phyloP scores from a whole-genome alignment of 2,797 vertebrate genomes.

The Smutsia gigantea region DNA sequence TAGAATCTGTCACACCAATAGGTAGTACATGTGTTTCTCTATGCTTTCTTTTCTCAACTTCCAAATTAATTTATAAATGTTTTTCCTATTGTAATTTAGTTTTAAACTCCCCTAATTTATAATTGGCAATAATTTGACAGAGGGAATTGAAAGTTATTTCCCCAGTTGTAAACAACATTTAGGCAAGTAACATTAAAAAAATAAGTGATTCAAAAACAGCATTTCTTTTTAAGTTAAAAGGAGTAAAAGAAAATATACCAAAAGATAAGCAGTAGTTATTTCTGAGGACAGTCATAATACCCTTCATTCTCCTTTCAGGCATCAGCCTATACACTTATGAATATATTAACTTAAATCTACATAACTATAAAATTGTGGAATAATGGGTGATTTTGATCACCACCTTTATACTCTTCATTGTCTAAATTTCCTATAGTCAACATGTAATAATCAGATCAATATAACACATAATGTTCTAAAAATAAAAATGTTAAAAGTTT shows the following conservation, averaged over 20 bases:
- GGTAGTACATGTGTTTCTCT: neutral
- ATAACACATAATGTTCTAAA: neutral
- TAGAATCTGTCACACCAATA: neutral
- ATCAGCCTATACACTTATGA: too few relatives aligned
- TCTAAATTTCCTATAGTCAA: constrained; percentile 13
- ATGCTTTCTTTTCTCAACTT: constrained; percentile 13
- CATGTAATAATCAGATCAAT: neutral
- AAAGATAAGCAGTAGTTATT: neutral
- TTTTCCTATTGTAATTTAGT: constrained; percentile 15
- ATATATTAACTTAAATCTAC: too few relatives aligned
- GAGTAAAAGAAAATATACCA: neutral
- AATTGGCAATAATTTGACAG: neutral
- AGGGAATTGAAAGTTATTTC: constrained; percentile 18
- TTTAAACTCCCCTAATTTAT: constrained; percentile 18
- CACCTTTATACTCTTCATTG: neutral
- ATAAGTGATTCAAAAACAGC: neutral
- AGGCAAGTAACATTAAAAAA: neutral
- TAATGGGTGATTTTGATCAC: neutral
- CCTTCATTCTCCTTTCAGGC: too few relatives aligned
- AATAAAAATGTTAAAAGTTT: constrained; percentile 29
- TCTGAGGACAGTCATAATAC: neutral
- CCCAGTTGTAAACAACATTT: neutral
- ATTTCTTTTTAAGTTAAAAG: neutral
- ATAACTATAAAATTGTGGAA: neutral
- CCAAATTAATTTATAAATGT: constrained; percentile 29